Percentiles rank a stretch among this genome's conserved stretches.
Evolutionary conservation across 1,140 invertebrate genomes (phyloP).

Genomic region (Drosophila sp.): DNA sequence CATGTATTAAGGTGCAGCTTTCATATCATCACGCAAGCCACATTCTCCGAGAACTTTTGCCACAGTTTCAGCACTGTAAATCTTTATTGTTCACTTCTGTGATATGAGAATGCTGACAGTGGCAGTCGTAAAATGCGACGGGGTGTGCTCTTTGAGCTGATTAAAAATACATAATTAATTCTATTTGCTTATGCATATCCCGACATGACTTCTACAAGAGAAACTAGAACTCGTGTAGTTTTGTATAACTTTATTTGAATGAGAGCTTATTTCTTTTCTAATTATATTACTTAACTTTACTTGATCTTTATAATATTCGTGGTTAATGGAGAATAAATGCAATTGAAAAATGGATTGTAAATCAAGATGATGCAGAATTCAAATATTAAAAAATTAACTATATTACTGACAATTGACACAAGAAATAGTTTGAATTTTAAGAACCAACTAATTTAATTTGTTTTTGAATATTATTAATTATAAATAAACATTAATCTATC

Average conservation of each 20-base stretch:
- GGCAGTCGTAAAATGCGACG: slow-evolving; percentile 6
- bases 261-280: no score
- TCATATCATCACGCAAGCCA: slow-evolving; percentile 1
- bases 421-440: no score
- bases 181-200: slow-evolving; percentile 42
- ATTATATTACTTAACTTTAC: no score
- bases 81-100: slow-evolving; percentile 65
- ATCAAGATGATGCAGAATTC: no score
- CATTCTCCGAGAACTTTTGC: neutral
- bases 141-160: slow-evolving; percentile 42
- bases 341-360: no score
- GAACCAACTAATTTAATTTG: no score
- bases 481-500: no score
- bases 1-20: slow-evolving; percentile 61
- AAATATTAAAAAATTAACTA: no score
- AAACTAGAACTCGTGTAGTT: neutral
- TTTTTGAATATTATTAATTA: no score
- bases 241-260: neutral
- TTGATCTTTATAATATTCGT: no score
- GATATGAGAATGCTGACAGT: slow-evolving; percentile 48
- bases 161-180: slow-evolving; percentile 79
- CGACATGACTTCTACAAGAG: slow-evolving; percentile 18
- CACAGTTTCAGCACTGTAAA: slow-evolving; percentile 44
- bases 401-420: no score
- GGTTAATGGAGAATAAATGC: no score